phyloP scores from a whole-genome alignment of 2,888 invertebrate species.

The Drosophila kambysellisi region DNA sequence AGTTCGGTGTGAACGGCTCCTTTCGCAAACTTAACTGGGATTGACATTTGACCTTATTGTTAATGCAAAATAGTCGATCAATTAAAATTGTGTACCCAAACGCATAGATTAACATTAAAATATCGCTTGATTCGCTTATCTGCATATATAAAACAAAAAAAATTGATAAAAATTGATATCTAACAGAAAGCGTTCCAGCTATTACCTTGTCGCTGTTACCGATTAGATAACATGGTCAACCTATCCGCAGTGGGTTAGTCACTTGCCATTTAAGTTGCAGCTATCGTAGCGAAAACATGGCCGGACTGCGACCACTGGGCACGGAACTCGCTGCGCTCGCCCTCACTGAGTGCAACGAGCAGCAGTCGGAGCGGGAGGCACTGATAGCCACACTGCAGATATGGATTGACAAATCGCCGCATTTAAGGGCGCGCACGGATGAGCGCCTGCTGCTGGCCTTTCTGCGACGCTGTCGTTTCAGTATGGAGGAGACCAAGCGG shows the following conservation, averaged over 20 bases:
- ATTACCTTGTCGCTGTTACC: conserved; percentile 13
- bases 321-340: conserved; percentile 62
- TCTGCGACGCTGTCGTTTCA: conserved; percentile 73
- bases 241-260: background rate
- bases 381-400: conserved; percentile 54
- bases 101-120: conserved; percentile 46
- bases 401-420: conserved; percentile 73
- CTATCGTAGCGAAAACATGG: conserved; percentile 50
- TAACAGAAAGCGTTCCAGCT: conserved; percentile 24
- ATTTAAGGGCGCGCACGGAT: conserved; percentile 67
- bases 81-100: conserved; percentile 53
- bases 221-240: conserved; percentile 39
- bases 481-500: conserved; percentile 72
- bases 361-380: conserved; percentile 42
- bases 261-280: conserved; percentile 47
- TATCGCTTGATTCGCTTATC: conserved; percentile 57
- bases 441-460: conserved; percentile 69
- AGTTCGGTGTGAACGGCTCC: conserved; percentile 76
- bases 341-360: conserved; percentile 72
- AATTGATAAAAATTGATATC: conserved; percentile 9
- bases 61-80: conserved; percentile 60
- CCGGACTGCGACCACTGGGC: conserved; percentile 50
- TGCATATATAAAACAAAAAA: background rate
- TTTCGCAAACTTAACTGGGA: conserved; percentile 76
- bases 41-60: conserved; percentile 42